phyloP scores from a whole-genome alignment of 2,888 invertebrate species.

The Alcis repandata region DNA sequence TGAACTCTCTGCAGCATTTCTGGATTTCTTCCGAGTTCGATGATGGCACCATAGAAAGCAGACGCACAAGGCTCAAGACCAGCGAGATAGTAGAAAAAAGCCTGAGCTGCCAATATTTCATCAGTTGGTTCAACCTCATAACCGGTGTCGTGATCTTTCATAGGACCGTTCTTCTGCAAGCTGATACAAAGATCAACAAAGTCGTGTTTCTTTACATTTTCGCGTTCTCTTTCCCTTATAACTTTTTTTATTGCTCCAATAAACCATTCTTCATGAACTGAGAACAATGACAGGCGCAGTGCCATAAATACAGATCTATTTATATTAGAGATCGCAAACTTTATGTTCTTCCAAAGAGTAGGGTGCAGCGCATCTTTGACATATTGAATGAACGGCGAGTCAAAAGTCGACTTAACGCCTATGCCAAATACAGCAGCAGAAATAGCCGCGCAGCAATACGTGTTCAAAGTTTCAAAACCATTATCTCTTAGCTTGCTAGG shows the following conservation, averaged over 20 bases:
- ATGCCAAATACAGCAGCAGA: constrained; percentile 74
- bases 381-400: constrained; percentile 66
- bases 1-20: constrained; percentile 63
- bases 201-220: constrained; percentile 63
- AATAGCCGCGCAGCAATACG: constrained; percentile 64
- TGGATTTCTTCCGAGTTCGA: constrained; percentile 67
- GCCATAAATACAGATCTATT: neutral
- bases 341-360: constrained; percentile 50
- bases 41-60: constrained; percentile 60
- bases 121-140: constrained; percentile 67
- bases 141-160: constrained; percentile 61
- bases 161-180: constrained; percentile 63
- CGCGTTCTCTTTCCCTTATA: constrained; percentile 59
- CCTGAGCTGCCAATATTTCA: constrained; percentile 68
- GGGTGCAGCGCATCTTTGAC: constrained; percentile 50
- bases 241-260: constrained; percentile 67
- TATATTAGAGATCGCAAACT: constrained; percentile 15
- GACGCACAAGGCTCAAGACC: constrained; percentile 74
- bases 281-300: constrained; percentile 60
- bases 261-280: constrained; percentile 63
- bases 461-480: constrained; percentile 53
- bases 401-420: constrained; percentile 62
- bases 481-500: constrained; percentile 52
- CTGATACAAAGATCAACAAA: constrained; percentile 68
- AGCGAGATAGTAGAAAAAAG: constrained; percentile 72